These are phyloP conservation scores for Terebella lapidaria DNA, from an alignment of 2,888 invertebrate genomes.

Conservation along the genomic window DNA sequence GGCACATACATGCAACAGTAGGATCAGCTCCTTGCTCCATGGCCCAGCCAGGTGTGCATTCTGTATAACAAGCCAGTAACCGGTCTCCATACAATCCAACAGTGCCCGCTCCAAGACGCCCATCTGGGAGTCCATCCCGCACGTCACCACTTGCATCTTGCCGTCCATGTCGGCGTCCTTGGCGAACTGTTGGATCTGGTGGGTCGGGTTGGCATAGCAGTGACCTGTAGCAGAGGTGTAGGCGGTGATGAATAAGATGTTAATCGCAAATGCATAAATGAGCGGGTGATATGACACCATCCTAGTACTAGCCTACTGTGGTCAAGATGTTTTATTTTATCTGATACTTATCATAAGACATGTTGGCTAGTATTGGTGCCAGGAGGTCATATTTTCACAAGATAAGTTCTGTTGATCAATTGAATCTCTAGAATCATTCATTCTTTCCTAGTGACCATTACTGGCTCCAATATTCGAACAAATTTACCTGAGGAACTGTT, in stretches of 20 bases:
- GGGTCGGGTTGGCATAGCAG: conserved; percentile 31
- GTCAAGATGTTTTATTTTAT: too few species aligned
- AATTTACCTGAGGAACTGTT: too few species aligned
- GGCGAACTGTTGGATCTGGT: conserved; percentile 42
- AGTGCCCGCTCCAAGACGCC: conserved; percentile 37
- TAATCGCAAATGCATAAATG: background rate
- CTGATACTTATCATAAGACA: too few species aligned
- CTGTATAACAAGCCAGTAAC: conserved; percentile 48
- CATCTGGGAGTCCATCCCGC: conserved; percentile 40
- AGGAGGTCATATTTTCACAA: too few species aligned
- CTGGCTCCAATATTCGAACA: too few species aligned
- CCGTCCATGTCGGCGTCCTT: conserved; percentile 44
- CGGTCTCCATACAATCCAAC: conserved; percentile 40
- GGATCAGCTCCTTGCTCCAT: conserved; percentile 27
- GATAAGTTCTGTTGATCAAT: too few species aligned
- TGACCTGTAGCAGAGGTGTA: conserved; percentile 13
- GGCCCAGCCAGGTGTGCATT: conserved; percentile 45
- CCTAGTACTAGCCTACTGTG: too few species aligned
- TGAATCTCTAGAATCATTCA: too few species aligned
- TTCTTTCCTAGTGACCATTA: too few species aligned
- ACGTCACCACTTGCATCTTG: conserved; percentile 41
- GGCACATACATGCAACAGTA: too few species aligned
- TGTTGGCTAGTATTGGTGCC: too few species aligned
- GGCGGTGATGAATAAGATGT: background rate
- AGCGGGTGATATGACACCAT: too few species aligned